Base-by-base conservation (phyloP, 2,888 invertebrate genomes). In the Cylindroiulus punctatus region DNA sequence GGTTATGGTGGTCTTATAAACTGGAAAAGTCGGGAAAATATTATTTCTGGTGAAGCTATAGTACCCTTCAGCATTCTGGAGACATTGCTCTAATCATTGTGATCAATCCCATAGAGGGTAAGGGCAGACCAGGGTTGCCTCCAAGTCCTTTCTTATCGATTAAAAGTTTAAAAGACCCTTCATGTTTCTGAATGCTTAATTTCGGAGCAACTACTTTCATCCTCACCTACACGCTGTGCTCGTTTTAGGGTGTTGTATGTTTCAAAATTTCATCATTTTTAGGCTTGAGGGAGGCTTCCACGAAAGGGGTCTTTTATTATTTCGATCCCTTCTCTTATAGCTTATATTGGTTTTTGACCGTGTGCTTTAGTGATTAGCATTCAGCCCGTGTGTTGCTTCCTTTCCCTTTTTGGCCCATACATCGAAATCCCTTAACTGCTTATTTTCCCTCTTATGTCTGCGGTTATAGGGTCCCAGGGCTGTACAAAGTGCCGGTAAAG, bases 371-470 rank as follows among this genome's bases (percentile, higher is more conserved):
- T 65, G 57, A 65, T 65, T 65, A 65, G 22, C 57, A 65, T 65
- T 65, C 57, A 65, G 22, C 57, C 57, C 22, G 57, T 65, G 57
- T 65, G 57, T n/a, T 65, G 57, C 57, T 22, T 10, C 57, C 57
- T 65, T 19, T 22, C 22, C 57, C 22, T 5, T 65, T 65, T 65
- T 65, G 26, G 26, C 22, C n/a, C 57, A 22, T 65, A 65, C 10
- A 5, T 65, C 57, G 22, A 65, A 65, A 65, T 65, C 57, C 57
- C 57, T 65, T 65, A 65, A 65, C 57, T 65, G 57, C 57, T 65
- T 65, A 65, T 65, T 65, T 65, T 65, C 57, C 57, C 57, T 65
- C 57, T 65, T 65, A 65, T 65, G 22, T 65, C 57, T 65, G 57
- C 57, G 57, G 57, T 65, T 65, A 65, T 65, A 22, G 57, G 4